Conservation (phyloP, 1,140 invertebrate genomes). For the Gryllus bimaculatus region DNA sequence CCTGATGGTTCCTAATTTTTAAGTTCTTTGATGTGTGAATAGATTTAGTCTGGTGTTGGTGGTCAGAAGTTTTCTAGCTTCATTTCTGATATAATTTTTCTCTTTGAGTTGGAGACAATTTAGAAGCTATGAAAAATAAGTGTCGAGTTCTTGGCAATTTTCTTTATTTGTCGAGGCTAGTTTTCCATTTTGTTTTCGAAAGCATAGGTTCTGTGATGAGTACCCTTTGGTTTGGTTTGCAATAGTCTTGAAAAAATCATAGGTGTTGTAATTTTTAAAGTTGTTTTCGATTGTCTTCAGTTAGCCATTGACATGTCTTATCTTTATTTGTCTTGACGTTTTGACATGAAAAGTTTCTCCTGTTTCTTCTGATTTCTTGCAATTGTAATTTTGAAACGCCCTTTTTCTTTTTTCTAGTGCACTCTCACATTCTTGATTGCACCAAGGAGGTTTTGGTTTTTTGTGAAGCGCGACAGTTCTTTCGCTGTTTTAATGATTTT, state of each 20-base stretch:
- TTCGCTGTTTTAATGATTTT: background rate
- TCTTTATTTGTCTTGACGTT: background rate
- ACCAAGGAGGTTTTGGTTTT: background rate
- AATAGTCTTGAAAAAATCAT: constrained; percentile 3
- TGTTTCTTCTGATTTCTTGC: background rate
- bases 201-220: background rate
- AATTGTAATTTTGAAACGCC: background rate
- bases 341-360: background rate
- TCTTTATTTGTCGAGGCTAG: background rate
- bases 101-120: constrained; percentile 2
- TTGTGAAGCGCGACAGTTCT: background rate
- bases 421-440: background rate
- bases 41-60: background rate
- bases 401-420: background rate
- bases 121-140: background rate
- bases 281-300: background rate
- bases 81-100: background rate
- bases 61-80: background rate
- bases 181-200: background rate
- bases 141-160: background rate
- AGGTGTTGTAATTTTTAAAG: constrained; percentile 7
- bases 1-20: background rate
- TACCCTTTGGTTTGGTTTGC: constrained; percentile 1
- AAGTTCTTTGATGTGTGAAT: background rate
- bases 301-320: background rate